These are phyloP conservation scores for Diabrotica virgifera DNA, from an alignment of 1,140 invertebrate genomes.

Conservation along the genomic window DNA sequence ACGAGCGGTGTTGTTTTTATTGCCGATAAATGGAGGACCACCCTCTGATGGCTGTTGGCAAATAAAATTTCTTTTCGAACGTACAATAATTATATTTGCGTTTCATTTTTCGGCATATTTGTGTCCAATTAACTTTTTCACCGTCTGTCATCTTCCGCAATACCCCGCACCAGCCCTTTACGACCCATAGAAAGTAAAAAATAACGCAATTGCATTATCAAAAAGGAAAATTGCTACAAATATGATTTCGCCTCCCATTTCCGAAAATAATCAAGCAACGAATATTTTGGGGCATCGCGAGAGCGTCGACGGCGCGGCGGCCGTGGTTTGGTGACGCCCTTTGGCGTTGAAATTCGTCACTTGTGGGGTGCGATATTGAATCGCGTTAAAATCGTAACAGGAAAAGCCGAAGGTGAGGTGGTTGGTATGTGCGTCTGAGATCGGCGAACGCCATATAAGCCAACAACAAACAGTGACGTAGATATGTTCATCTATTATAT, in stretches of 20 bases:
- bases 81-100: too few relatives aligned
- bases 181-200: slow-evolving; percentile 2
- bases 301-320: slow-evolving; percentile 9
- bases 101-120: too few relatives aligned
- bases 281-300: slow-evolving; percentile 30
- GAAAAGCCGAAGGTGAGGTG: slow-evolving; percentile 18
- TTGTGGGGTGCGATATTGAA: slow-evolving; percentile 25
- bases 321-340: slow-evolving; percentile 24
- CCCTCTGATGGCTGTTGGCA: too few relatives aligned
- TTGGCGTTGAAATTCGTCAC: slow-evolving; percentile 16
- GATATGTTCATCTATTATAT: too few relatives aligned
- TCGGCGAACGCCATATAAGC: too few relatives aligned
- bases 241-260: slow-evolving; percentile 34
- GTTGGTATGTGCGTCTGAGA: slow-evolving; percentile 15
- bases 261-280: slow-evolving; percentile 25
- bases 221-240: slow-evolving; percentile 20
- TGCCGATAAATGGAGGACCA: too few relatives aligned
- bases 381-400: slow-evolving; percentile 17
- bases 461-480: too few relatives aligned
- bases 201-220: slow-evolving; percentile 9
- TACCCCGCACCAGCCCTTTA: neutral
- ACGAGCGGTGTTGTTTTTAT: too few relatives aligned
- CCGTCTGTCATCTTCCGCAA: neutral
- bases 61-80: too few relatives aligned
- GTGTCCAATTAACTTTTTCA: neutral